phyloP scores from a whole-genome alignment of 2,113 vertebrate species.

The Hoplias malabaricus region DNA sequence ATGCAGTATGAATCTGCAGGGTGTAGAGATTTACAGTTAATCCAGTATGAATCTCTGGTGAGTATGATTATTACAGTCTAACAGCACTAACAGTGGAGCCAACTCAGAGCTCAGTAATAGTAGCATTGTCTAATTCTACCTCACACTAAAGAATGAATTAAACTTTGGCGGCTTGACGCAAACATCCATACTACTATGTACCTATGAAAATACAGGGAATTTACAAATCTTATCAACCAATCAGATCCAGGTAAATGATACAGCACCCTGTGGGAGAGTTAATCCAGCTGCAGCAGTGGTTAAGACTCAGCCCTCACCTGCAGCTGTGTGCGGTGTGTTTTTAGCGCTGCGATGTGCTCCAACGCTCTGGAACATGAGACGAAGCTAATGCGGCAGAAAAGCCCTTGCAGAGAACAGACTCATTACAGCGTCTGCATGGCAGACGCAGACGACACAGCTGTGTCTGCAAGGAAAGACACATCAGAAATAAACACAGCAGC shows the following conservation, averaged over 20 bases:
- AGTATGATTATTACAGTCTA: too few relatives aligned
- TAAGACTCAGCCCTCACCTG: background rate
- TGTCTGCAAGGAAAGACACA: background rate
- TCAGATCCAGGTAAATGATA: background rate
- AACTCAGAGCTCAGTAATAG: too few relatives aligned
- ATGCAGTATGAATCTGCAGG: too few relatives aligned
- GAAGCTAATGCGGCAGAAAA: slow-evolving; percentile 5
- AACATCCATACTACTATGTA: too few relatives aligned
- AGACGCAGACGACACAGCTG: background rate
- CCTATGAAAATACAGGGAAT: background rate
- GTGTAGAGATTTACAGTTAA: too few relatives aligned
- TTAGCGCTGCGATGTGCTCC: background rate
- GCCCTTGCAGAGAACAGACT: background rate
- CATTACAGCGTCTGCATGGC: background rate
- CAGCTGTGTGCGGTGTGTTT: background rate
- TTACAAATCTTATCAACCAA: background rate
- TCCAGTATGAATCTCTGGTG: too few relatives aligned
- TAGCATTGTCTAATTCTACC: too few relatives aligned
- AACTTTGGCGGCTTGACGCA: too few relatives aligned
- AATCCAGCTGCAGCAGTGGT: background rate
- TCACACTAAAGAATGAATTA: too few relatives aligned
- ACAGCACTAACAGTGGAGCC: too few relatives aligned
- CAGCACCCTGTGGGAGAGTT: background rate
- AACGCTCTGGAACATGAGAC: background rate
- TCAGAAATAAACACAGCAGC: background rate